These are phyloP conservation scores for Aphodius sticticus DNA, from an alignment of 2,888 invertebrate species.

Conservation along the genomic window DNA sequence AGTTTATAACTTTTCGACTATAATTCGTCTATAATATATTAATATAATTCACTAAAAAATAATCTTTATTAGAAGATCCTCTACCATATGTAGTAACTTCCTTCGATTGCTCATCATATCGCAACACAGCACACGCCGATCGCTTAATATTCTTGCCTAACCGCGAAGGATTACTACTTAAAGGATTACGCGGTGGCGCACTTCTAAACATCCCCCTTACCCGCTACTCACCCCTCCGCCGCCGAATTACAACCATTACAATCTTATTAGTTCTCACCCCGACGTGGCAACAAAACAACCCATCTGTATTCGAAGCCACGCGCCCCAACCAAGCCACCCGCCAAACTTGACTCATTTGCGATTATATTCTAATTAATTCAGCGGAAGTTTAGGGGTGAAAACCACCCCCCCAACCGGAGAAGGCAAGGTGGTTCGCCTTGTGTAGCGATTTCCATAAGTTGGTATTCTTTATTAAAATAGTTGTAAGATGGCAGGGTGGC, in stretches of 20 bases:
- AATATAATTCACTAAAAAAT: too few relatives aligned
- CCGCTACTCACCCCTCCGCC: not conserved
- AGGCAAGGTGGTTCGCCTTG: not conserved
- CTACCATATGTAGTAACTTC: too few relatives aligned
- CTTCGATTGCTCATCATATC: not conserved
- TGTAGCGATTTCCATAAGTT: constrained; percentile 7
- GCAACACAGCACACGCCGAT: not conserved
- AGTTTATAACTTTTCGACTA: too few relatives aligned
- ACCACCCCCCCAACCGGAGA: constrained; percentile 9
- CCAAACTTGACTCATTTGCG: constrained; percentile 28
- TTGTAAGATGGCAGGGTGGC: constrained; percentile 24
- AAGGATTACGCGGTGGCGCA: constrained; percentile 17
- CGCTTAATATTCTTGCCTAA: not conserved
- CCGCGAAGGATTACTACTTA: constrained; percentile 21
- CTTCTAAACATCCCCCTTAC: not conserved
- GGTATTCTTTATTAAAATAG: constrained; percentile 35
- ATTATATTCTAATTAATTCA: constrained; percentile 36
- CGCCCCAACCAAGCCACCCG: constrained; percentile 20
- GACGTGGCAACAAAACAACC: constrained; percentile 27
- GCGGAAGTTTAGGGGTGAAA: constrained; percentile 5
- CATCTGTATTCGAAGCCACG: constrained; percentile 32
- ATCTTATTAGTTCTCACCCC: constrained; percentile 13
- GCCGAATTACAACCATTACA: not conserved
- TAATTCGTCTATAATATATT: too few relatives aligned
- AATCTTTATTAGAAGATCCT: too few relatives aligned